Evolutionary conservation across 2,113 vertebrate species (phyloP), one percentile per base, ranked within the genome.

Genomic region (Hippocampus guttulatus): DNA sequence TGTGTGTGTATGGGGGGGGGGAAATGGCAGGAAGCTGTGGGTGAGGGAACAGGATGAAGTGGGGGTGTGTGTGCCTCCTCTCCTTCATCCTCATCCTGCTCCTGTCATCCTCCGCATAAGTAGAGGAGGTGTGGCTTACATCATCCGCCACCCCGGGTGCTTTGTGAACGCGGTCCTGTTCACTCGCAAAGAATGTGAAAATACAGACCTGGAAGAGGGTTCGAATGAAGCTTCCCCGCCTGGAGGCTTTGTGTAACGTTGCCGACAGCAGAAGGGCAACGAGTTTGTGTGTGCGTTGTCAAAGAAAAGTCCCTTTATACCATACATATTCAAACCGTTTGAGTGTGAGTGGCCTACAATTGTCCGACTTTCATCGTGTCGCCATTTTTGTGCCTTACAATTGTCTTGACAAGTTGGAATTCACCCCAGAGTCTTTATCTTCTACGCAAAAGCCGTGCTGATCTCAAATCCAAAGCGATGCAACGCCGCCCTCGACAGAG

Each of bases 11-110:
- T 1, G 40, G 23, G 67, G 80, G 88, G 33, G 33, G 33, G 33
- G 33, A 0, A 6, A 77, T 2, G 52, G 58, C 85, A 90, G 88
- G 85, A 88, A 90, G 84, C 63, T 60, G 87, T 85, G 82, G 87
- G 83, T 81, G 83, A 81, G 20, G 76, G 78, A 73, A 79, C 73
- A 82, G 84, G 68, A 85, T 82, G 83, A 80, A 63, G 70, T 67
- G 75, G 69, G 71, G 71, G 71, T 38, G 64, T 76, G 73, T 43
- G 45, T 64, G 72, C 85, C 45, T 58, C 69, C 2, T 66, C 79
- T 69, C 70, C 84, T 52, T 74, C 23, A 11, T 66, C 43, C 23
- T 23, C 21, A 21, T 64, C 20, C 62, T 74, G 82, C 70, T 75
- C 75, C 55, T 79, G 74, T 78, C 81, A 75, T 82, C 76, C 78